A percentile compares a stretch with the other conserved stretches of the same genome.
Evolutionary conservation across 2,797 vertebrate species (phyloP).

Genomic region (Lutjanus campechanus): DNA sequence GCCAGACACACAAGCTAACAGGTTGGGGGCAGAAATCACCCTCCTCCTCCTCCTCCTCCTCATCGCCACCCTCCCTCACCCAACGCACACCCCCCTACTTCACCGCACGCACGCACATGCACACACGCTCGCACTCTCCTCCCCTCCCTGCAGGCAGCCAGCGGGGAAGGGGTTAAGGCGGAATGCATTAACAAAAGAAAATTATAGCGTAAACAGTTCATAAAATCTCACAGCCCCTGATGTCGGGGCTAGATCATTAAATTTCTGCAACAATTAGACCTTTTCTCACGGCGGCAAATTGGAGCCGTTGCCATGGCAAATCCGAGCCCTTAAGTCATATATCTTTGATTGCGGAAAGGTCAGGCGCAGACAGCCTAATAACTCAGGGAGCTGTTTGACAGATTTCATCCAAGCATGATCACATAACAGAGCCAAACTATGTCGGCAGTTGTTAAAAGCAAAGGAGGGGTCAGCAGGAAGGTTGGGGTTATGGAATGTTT

Average conservation of each 20-base stretch:
- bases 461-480: constrained; percentile 96
- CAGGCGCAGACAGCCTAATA: constrained; percentile 99
- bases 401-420: constrained; percentile 99
- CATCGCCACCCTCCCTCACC: constrained; percentile 36
- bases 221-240: constrained; percentile 99
- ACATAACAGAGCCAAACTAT: constrained; percentile 99
- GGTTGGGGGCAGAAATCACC: constrained; percentile 80
- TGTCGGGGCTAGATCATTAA: constrained; percentile 99
- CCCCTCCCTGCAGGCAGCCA: constrained; percentile 80
- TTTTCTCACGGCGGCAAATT: constrained; percentile 99
- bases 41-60: constrained; percentile 44
- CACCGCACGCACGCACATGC: constrained; percentile 27
- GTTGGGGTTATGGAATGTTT: constrained; percentile 99
- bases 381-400: constrained; percentile 99
- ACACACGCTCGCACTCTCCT: constrained; percentile 28
- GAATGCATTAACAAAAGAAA: constrained; percentile 99
- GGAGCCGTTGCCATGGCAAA: constrained; percentile 99
- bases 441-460: constrained; percentile 99
- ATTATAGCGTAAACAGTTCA: constrained; percentile 99
- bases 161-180: constrained; percentile 89
- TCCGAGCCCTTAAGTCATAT: constrained; percentile 99
- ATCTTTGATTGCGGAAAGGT: constrained; percentile 99
- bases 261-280: constrained; percentile 99
- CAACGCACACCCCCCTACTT: constrained; percentile 16
- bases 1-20: constrained; percentile 82